Evolutionary conservation across 2,797 vertebrate genomes (phyloP).

Genomic region (Decapterus maruadsi): DNA sequence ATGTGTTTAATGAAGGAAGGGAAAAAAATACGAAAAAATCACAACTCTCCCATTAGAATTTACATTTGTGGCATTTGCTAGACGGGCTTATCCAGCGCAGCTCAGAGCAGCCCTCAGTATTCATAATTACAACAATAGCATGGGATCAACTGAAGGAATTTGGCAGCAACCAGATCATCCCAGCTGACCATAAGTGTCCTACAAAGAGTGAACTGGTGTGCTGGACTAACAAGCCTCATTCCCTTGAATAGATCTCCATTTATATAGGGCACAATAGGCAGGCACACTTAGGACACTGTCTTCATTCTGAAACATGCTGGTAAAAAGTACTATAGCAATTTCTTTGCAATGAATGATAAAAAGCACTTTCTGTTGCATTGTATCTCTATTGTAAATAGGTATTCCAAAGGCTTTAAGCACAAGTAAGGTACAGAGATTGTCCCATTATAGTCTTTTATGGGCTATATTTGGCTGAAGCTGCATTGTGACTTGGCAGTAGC

Average conservation of each 20-base stretch:
- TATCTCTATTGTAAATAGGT: slow-evolving; percentile 13
- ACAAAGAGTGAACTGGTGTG: slow-evolving; percentile 16
- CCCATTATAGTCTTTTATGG: slow-evolving; percentile 40
- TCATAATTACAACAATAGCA: slow-evolving; percentile 46
- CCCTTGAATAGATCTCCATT: slow-evolving; percentile 40
- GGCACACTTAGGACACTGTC: slow-evolving; percentile 17
- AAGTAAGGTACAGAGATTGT: slow-evolving; percentile 29
- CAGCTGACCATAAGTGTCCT: slow-evolving; percentile 17
- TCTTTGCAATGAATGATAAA: slow-evolving; percentile 15
- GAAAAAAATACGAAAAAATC: not conserved
- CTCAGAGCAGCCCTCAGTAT: slow-evolving; percentile 22
- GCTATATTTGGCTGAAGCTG: slow-evolving; percentile 56
- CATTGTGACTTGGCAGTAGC: slow-evolving; percentile 54
- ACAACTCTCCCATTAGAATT: slow-evolving; percentile 21
- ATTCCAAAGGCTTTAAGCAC: slow-evolving; percentile 23
- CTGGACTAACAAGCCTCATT: slow-evolving; percentile 40
- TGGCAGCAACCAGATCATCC: slow-evolving; percentile 33
- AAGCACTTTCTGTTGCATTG: slow-evolving; percentile 5
- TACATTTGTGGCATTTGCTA: slow-evolving; percentile 37
- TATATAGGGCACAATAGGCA: slow-evolving; percentile 30
- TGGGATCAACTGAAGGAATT: slow-evolving; percentile 39
- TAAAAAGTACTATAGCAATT: slow-evolving; percentile 19
- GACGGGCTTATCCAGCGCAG: slow-evolving; percentile 8
- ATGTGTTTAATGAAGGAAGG: slow-evolving; percentile 24
- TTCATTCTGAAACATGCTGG: slow-evolving; percentile 9